Base-by-base conservation (phyloP, 2,888 invertebrate genomes). In the Psylliodes chrysocephalus region DNA sequence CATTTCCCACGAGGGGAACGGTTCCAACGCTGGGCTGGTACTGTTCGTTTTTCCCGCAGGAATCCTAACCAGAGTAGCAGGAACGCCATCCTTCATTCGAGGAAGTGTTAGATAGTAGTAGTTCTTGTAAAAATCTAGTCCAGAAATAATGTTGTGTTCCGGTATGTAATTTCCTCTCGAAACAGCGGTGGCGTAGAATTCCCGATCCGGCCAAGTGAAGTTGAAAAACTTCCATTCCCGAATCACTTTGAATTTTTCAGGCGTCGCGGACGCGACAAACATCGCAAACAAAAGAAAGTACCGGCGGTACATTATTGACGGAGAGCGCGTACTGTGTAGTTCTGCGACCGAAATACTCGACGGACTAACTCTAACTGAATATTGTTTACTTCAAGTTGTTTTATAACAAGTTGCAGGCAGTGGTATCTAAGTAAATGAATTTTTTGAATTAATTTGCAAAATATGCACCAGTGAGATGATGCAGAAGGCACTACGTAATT, bases 201-300 rank as follows among this genome's bases (percentile, higher is more conserved):
- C 86, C 51, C 85, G 85, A 66, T 84, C 84, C 33, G 86, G 86
- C 90, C 90, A 92, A 25, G 87, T 86, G 82, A 88, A 90, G 77
- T 91, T 89, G 67, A 91, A 83, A 67, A 85, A 86, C 77, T 87
- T 88, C 91, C 91, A 92, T 82, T 91, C 90, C 81, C 90, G 89
- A 63, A 89, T 86, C 28, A 90, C 91, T 63, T 86, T 85, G 80
- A 91, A 91, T 76, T 70, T 71, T 33, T 68, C 72, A 22, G 22
- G n/a, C n/a, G n/a, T n/a, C 6, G 63, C 64, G 12, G 65, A 42
- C 5, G 57, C 47, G 19, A 66, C 46, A 22, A 54, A 10, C 7
- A 67, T 30, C 18, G 52, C 44, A 18, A 71, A 46, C 30, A 66
- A 18, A 10, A 64, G 17, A 7, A 65, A 35, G 28, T 40, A 28